Conservation (phyloP, 2,113 vertebrate species). For the Pangasianodon hypophthalmus region DNA sequence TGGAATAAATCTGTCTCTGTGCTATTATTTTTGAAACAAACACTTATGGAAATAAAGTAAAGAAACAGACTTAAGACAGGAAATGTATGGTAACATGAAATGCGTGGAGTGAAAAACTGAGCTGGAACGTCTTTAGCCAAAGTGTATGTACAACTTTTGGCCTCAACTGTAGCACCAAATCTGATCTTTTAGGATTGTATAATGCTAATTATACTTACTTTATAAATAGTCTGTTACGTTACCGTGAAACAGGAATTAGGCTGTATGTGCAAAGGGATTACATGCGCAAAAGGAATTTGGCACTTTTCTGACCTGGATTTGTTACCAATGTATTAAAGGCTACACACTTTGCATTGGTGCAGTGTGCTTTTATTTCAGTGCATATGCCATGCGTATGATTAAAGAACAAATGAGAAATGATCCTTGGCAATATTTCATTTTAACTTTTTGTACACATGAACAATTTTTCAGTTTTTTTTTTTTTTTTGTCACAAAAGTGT, state of each 20-base stretch:
- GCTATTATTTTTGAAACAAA: too few relatives aligned
- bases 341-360: not conserved
- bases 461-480: too few relatives aligned
- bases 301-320: constrained; percentile 44
- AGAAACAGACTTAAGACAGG: too few relatives aligned
- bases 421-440: too few relatives aligned
- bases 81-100: too few relatives aligned
- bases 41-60: too few relatives aligned
- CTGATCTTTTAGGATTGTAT: not conserved
- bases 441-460: too few relatives aligned
- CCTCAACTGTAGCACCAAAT: not conserved
- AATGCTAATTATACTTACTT: not conserved
- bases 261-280: constrained; percentile 3
- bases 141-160: not conserved
- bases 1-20: too few relatives aligned
- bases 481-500: too few relatives aligned
- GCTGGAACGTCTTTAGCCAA: not conserved
- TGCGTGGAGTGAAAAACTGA: not conserved
- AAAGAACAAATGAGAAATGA: too few relatives aligned
- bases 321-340: not conserved
- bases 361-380: too few relatives aligned
- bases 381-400: too few relatives aligned
- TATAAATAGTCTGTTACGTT: not conserved
- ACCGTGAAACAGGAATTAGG: not conserved
- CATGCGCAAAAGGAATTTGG: not conserved